Base-by-base conservation (phyloP, 1,140 invertebrate genomes). In the Pseudomyrmex concolor region DNA sequence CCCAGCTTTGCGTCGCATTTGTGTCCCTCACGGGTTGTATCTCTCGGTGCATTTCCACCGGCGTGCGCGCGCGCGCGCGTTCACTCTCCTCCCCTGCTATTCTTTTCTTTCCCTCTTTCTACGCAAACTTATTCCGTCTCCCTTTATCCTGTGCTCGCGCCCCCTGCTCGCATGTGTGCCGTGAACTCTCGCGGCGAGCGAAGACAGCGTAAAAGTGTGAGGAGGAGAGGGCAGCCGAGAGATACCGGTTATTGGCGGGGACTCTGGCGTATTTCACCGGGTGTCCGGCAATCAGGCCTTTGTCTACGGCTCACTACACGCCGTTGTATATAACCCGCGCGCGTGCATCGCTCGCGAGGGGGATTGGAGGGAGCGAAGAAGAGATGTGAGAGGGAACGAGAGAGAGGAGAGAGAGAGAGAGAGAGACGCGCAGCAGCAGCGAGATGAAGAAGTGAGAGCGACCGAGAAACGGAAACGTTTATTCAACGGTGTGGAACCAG, bases 201-300 rank as follows among this genome's bases (percentile, higher is more conserved):
- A 80, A 85, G 84, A 88, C 86, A 70, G 66, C 73, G 63, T 60
- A 84, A 83, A 84, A 78, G 83, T 34, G 34, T 5, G 74, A 85
- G 72, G 74, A 85, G 72, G 82, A 88, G 80, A 88, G 82, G 83
- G 76, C 73, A 76, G 74, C 86, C 12, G 54, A 64, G 54, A 64
- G 63, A 60, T 83, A 93, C 91, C 91, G 91, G 91, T 93, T 93
- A 91, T 92, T 92, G 91, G 91, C 89, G 90, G 89, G 84, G 83
- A 91, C 91, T 91, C 91, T 91, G 84, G 86, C 88, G 91, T 92
- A 92, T 91, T 92, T 92, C 90, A 92, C 90, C 88, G 86, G 84
- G 87, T 90, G 89, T 90, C 88, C 90, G 82, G 85, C 89, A 86
- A 91, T 91, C 89, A 86, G 84, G 80, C 86, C 80, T 90, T 90